A percentile compares a stretch with the other conserved stretches of the same genome.
Conservation (phyloP, 2,888 invertebrate genomes). For the Amiota mariae region DNA sequence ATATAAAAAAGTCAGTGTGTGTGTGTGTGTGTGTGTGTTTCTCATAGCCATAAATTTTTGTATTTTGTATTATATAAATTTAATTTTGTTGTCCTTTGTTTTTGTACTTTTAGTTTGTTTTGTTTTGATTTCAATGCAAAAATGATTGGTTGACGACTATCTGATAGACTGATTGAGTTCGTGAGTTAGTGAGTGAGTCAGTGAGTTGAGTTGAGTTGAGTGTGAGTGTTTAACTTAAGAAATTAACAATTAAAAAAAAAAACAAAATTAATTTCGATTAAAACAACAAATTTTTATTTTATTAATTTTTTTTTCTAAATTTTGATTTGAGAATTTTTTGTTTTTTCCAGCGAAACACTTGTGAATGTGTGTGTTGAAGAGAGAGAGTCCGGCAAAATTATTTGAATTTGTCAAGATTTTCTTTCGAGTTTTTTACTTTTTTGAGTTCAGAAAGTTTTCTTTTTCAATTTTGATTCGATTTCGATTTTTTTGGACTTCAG, state of each 20-base stretch:
- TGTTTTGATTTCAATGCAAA: constrained; percentile 26
- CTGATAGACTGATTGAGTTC: no score
- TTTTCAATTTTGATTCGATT: no score
- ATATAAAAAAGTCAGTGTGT: constrained; percentile 40
- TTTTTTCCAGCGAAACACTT: constrained; percentile 34
- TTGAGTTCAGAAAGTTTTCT: constrained; percentile 15
- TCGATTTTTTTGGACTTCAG: constrained; percentile 3
- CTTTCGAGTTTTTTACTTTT: constrained; percentile 32
- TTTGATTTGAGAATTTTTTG: constrained; percentile 48
- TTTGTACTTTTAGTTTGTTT: constrained; percentile 35
- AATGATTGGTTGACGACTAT: no score
- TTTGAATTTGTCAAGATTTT: constrained; percentile 26
- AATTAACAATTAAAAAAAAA: background rate
- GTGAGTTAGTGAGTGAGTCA: no score
- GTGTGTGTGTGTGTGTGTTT: constrained; percentile 38
- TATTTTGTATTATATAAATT: constrained; percentile 39
- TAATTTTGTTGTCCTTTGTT: constrained; percentile 28
- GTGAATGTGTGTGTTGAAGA: constrained; percentile 30
- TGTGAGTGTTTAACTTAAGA: background rate
- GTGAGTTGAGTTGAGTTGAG: no score
- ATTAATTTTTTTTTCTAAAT: constrained; percentile 29
- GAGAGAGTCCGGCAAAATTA: background rate
- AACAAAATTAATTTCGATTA: background rate
- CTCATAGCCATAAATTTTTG: constrained; percentile 33
- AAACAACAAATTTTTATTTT: constrained; percentile 39